phyloP scores from a whole-genome alignment of 2,113 vertebrate genomes.

The human region DNA sequence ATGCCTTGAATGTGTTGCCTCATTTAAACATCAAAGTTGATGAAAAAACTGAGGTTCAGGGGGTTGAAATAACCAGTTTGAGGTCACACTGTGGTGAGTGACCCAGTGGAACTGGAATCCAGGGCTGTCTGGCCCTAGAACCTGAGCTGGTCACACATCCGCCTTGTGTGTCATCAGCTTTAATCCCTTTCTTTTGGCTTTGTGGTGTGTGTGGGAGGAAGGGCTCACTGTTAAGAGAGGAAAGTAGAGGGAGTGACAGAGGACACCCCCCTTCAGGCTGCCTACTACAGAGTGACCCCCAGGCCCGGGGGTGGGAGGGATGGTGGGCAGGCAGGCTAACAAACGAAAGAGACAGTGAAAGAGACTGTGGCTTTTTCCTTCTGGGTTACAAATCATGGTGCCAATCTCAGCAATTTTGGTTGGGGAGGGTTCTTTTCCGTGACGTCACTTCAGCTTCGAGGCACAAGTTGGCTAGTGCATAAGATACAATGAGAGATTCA shows the following conservation, averaged over 20 bases:
- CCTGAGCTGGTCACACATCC: neutral
- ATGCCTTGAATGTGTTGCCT: neutral
- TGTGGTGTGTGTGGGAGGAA: neutral
- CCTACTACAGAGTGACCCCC: neutral
- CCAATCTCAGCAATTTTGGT: neutral
- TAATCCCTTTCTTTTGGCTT: constrained; percentile 18
- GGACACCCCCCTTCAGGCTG: neutral
- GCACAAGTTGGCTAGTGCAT: neutral
- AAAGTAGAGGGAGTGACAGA: neutral
- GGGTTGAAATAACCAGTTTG: neutral
- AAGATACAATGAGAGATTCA: neutral
- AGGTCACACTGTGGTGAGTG: neutral
- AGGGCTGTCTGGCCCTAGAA: neutral
- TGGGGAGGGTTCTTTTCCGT: neutral
- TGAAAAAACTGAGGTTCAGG: neutral
- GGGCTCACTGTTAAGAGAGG: neutral
- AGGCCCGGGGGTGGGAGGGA: fast-evolving
- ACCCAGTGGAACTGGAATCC: neutral
- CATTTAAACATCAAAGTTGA: neutral
- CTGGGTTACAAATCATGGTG: neutral
- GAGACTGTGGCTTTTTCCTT: neutral
- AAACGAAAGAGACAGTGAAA: neutral
- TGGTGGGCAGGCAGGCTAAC: neutral
- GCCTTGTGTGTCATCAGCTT: neutral
- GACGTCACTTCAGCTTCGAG: neutral